Evolutionary conservation across 1,140 invertebrate species (phyloP).

Genomic region (Mactra quadrangularis): DNA sequence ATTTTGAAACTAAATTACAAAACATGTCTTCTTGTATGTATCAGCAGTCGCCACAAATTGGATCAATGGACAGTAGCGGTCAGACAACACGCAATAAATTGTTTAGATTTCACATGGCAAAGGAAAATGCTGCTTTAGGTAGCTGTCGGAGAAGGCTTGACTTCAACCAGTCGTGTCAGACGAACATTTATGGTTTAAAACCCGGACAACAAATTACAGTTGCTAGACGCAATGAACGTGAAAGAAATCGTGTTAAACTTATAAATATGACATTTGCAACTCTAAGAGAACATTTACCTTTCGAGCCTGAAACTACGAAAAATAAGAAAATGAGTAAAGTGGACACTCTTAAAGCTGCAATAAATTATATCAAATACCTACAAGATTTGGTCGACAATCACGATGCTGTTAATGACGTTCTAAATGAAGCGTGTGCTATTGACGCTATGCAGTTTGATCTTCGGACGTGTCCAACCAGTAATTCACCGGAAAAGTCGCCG

Average conservation of each 20-base stretch:
- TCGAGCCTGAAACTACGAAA: conserved; percentile 75
- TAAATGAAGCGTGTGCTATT: conserved; percentile 35
- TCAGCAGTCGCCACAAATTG: conserved; percentile 57
- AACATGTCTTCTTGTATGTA: conserved; percentile 68
- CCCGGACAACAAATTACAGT: conserved; percentile 90
- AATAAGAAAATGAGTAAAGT: conserved; percentile 89
- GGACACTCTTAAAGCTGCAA: conserved; percentile 96
- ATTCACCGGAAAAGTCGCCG: conserved; percentile 27
- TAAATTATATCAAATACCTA: conserved; percentile 95
- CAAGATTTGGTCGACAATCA: conserved; percentile 89
- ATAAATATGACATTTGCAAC: conserved; percentile 88
- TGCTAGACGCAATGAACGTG: conserved; percentile 94
- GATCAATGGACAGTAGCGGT: conserved; percentile 6
- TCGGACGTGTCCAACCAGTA: conserved; percentile 32
- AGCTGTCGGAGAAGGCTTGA: conserved; percentile 72
- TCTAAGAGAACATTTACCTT: conserved; percentile 77
- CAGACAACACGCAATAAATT: conserved; percentile 51
- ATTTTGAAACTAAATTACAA: conserved; percentile 35
- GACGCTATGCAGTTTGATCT: conserved; percentile 47
- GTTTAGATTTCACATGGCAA: conserved; percentile 60
- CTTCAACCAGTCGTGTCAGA: conserved; percentile 70
- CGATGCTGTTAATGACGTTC: conserved; percentile 67
- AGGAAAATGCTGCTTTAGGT: conserved; percentile 64
- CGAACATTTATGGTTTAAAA: conserved; percentile 67
- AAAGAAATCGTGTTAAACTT: conserved; percentile 96